Base-by-base conservation (phyloP, 2,797 vertebrate species). In the Microctenopoma steveboyesi region DNA sequence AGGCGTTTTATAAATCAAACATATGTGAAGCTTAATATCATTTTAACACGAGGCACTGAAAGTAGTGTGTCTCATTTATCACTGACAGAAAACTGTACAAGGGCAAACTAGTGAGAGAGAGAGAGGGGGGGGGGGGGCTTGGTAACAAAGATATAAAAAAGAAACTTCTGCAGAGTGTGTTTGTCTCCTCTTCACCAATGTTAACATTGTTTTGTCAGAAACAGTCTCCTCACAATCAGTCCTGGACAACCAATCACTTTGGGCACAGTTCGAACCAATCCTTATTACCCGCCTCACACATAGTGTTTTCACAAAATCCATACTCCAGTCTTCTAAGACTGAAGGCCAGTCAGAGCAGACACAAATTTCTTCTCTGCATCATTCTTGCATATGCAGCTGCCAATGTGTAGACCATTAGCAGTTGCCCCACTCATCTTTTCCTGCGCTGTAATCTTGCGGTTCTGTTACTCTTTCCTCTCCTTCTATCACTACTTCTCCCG, bases 401-500 rank as follows among this genome's bases (percentile, higher is more conserved):
- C 25, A 50, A 40, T 50, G 63, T 45, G 58, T 39, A 4, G 40
- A 25, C 39, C 54, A n/a, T 45, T 45, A 42, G 16, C 30, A 46
- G 7, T 7, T 46, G 43, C n/a, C n/a, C 25, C 16, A 2, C n/a
- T 57, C n/a, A 39, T 72, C 39, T 46, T 28, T 10, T 72, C 48
- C 67, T 59, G 10, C 63, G 25, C 45, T 27, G 11, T 52, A 18
- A 59, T 59, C 52, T 47, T 60, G 27, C 2, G 25, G 2, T 40
- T 45, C 13, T 13, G 35, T 66, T 48, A n/a, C 35, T 28, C 39
- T 40, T 22, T 52, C 10, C n/a, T 39, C 1, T 14, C 51, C 50
- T 42, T 28, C 8, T 18, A 39, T 16, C 12, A 2, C 75, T 73
- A 90, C 61, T 90, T 68, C 64, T 84, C 69, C 66, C 65, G 10